Conservation (phyloP, 2,888 invertebrate species). For the Drepana falcataria region DNA sequence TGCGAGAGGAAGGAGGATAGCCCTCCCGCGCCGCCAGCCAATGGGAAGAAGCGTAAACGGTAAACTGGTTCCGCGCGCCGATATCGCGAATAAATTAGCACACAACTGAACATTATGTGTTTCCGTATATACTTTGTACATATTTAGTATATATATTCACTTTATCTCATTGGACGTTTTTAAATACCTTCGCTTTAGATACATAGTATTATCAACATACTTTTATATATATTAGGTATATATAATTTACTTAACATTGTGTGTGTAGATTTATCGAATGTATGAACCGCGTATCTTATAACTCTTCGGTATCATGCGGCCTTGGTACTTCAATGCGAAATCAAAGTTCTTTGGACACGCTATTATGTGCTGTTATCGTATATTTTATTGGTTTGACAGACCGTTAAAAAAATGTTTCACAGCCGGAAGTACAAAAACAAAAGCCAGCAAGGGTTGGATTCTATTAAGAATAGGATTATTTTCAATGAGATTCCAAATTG, state of each 20-base stretch:
- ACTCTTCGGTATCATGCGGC: conserved; percentile 52
- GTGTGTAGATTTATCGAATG: conserved; percentile 7
- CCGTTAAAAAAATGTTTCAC: conserved; percentile 45
- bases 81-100: conserved; percentile 70
- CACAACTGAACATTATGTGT: conserved; percentile 15
- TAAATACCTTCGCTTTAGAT: neutral
- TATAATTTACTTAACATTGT: conserved; percentile 17
- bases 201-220: conserved; percentile 1
- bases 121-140: conserved; percentile 9
- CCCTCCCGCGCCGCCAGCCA: conserved; percentile 66
- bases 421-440: conserved; percentile 67
- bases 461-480: conserved; percentile 63
- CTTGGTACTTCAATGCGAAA: conserved; percentile 54
- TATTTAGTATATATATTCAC: neutral
- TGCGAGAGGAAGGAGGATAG: conserved; percentile 75
- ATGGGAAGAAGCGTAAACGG: conserved; percentile 52
- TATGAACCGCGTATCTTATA: conserved; percentile 7
- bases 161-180: neutral
- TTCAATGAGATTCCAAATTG: conserved; percentile 48
- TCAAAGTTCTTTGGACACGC: conserved; percentile 39
- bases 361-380: conserved; percentile 22
- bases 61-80: conserved; percentile 40
- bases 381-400: conserved; percentile 42
- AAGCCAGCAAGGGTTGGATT: conserved; percentile 46
- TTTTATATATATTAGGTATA: conserved; percentile 7